Conservation (phyloP, 2,888 invertebrate genomes). For the Chloromyia formosa region DNA sequence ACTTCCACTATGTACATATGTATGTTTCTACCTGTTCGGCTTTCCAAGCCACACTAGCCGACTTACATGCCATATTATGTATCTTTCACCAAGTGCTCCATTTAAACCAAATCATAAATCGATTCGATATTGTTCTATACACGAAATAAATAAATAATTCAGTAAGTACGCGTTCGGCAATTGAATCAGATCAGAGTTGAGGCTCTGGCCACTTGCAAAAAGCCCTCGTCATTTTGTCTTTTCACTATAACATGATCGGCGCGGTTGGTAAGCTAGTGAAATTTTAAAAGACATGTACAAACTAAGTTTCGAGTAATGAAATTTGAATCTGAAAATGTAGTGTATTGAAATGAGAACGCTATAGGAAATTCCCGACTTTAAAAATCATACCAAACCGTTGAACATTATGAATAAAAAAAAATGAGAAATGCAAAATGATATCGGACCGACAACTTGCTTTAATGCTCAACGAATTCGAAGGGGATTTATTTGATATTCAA, state of each 20-base stretch:
- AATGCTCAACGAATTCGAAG: not conserved
- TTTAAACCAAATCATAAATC: conserved; percentile 41
- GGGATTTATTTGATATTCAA: conserved; percentile 45
- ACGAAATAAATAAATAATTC: conserved; percentile 41
- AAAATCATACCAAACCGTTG: conserved; percentile 10
- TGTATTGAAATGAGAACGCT: conserved; percentile 22
- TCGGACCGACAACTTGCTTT: conserved; percentile 9
- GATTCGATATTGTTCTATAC: conserved; percentile 37
- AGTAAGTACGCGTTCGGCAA: conserved; percentile 29
- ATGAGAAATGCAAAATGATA: conserved; percentile 30
- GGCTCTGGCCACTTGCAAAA: conserved; percentile 1
- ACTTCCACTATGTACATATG: too few species aligned
- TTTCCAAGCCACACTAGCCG: conserved; percentile 25
- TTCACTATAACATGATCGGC: not conserved
- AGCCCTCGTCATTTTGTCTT: too few species aligned
- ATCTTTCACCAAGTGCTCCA: conserved; percentile 38
- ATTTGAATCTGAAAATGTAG: too few species aligned
- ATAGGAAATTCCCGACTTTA: conserved; percentile 32
- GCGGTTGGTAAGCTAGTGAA: not conserved
- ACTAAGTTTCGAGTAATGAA: not conserved
- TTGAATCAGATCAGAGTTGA: conserved; percentile 20
- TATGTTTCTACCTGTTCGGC: not conserved
- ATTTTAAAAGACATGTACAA: not conserved
- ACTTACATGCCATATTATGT: conserved; percentile 33
- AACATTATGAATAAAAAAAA: conserved; percentile 21